Base-by-base conservation (phyloP, 2,888 invertebrate genomes). In the Galerucella nymphaeae region DNA sequence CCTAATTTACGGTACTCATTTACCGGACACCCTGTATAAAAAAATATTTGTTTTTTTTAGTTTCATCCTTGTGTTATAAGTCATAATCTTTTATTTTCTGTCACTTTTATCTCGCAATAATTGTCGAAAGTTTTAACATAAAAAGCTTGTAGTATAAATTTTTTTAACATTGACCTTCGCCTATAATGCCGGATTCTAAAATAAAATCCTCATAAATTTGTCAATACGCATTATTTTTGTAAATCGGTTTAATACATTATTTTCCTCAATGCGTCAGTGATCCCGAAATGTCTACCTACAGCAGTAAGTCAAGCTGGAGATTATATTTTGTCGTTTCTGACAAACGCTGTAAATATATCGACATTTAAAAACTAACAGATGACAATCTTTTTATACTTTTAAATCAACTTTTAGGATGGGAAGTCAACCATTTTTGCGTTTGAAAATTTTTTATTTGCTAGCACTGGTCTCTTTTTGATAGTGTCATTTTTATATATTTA, bases 181-280 rank as follows among this genome's bases (percentile, higher is more conserved):
- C 30, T 59, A 23, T 59, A 59, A 59, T 59, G 59, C 59, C 20
- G n/a, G 30, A 38, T 30, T 59, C n/a, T 30, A 30, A 59, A 59
- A 59, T 38, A 59, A 59, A 59, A 59, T 41, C n/a, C 59, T 38
- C 59, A 59, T 59, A 59, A 59, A 59, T 38, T n/a, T 59, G 59
- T 59, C 59, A 41, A 38, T 59, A 38, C 16, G 41, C n/a, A 38
- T 59, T 59, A 59, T 59, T 38, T 14, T 38, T 59, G 0, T 6
- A 38, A 38, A n/a, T 59, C 38, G 2, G 1, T 59, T 38, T 38
- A 9, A 59, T 59, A 59, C 23, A 11, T 57, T 6, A 57, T 57
- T 57, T 11, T 57, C 57, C 20, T 23, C 2, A 23, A 57, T 57
- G 6, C 48, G 48, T 48, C 48, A n/a, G 4, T n/a, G 4, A 48